Base-by-base conservation (phyloP, 1,140 invertebrate species). In the Euura lappo region DNA sequence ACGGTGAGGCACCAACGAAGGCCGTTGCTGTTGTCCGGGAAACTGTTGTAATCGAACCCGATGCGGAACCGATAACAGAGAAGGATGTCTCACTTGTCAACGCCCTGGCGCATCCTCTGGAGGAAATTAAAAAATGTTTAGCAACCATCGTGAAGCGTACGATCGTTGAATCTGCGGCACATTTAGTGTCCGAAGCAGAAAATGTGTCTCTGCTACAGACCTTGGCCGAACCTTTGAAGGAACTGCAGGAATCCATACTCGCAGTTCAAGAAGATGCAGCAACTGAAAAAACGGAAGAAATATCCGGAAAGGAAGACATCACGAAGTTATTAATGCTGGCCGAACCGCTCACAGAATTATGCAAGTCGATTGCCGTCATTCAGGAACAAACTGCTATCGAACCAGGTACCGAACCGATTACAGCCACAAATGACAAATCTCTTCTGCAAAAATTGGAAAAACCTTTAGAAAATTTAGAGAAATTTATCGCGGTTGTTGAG, bases 401-500 rank as follows among this genome's bases (percentile, higher is more conserved):
- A 44, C 5, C 4, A 68, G 4, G 42, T 11, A 8, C 66, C 11
- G 28, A 7, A 11, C 42, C 66, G 10, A n/a, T 68, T 11, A 68
- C 66, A 10, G 66, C 5, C 8, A 68, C 10, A 28, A 6, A 68
- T 13, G 44, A 68, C 4, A 10, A 13, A 8, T 68, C 66, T 28
- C 66, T 42, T 6, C 10, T 68, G 13, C 3, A 68, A 68, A 42
- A 68, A 68, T n/a, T 68, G 28, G 43, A 68, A 68, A 84, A 85
- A 65, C 88, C 88, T 42, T 79, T 91, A 6, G 84, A 88, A 77
- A 89, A 87, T 79, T 81, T 92, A 65, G 89, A 88, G 75, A 89
- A 87, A 74, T 80, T 91, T 60, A 80, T 89, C n/a, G 75, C 89
- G 67, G 83, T 91, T 43, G 76, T 85, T 2, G 84, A 90, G 75